Conservation (phyloP, 2,888 invertebrate species). For the Phrixothrix hirtus region DNA sequence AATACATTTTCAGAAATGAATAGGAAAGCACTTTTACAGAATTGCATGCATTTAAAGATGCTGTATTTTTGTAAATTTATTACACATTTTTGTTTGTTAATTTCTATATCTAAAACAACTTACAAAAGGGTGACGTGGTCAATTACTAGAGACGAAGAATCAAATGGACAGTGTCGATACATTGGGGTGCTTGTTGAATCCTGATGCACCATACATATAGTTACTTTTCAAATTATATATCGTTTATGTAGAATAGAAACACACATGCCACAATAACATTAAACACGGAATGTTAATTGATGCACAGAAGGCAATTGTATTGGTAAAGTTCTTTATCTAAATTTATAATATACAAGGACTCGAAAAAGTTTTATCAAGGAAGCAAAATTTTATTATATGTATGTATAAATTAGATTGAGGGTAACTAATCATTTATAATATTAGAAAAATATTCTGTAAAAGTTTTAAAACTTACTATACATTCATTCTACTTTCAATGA, state of each 20-base stretch:
- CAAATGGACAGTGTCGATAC: slow-evolving; percentile 25
- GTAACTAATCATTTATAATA: too few relatives aligned
- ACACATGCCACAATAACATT: not conserved
- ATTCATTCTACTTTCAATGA: too few relatives aligned
- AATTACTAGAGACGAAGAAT: slow-evolving; percentile 30
- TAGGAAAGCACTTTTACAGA: slow-evolving; percentile 16
- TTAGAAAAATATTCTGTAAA: too few relatives aligned
- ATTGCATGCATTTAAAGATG: slow-evolving; percentile 34
- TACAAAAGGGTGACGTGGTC: slow-evolving; percentile 48
- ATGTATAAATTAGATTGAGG: too few relatives aligned
- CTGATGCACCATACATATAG: slow-evolving; percentile 22
- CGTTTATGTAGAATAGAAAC: slow-evolving; percentile 3
- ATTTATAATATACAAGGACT: too few relatives aligned
- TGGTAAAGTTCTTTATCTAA: too few relatives aligned
- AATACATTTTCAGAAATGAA: not conserved
- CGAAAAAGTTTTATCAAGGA: too few relatives aligned
- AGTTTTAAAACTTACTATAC: too few relatives aligned
- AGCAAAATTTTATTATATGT: too few relatives aligned
- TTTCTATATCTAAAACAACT: slow-evolving; percentile 31
- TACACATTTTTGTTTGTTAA: slow-evolving; percentile 10
- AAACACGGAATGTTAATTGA: too few relatives aligned
- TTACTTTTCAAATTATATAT: slow-evolving; percentile 13
- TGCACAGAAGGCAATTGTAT: too few relatives aligned
- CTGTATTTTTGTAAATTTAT: slow-evolving; percentile 31
- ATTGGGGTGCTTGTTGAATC: slow-evolving; percentile 20